Conservation (phyloP, 2,113 vertebrate genomes). For the Clarias batrachus region DNA sequence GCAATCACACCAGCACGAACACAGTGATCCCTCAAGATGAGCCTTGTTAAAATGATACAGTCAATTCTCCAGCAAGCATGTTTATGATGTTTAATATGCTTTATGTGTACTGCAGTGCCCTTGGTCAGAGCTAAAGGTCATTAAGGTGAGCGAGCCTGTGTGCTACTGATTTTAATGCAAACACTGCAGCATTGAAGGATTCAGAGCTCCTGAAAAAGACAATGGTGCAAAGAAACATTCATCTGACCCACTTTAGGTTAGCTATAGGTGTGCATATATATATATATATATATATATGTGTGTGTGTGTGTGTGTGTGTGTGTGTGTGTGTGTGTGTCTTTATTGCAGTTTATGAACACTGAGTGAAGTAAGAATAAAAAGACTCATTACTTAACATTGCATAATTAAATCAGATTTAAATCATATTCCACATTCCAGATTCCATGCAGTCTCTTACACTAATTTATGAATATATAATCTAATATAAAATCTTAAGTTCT, state of each 20-base stretch:
- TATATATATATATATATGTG: background rate
- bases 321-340: background rate
- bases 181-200: slow-evolving; percentile 2
- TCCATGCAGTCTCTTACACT: background rate
- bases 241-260: slow-evolving; percentile 15
- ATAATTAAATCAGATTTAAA: background rate
- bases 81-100: background rate
- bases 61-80: background rate
- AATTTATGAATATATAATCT: background rate
- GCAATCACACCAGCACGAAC: slow-evolving; percentile 35
- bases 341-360: background rate
- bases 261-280: background rate
- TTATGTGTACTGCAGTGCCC: background rate
- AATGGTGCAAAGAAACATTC: background rate
- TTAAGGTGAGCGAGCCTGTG: background rate
- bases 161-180: background rate
- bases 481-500: background rate
- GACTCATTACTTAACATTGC: background rate
- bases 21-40: slow-evolving; percentile 21
- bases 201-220: background rate
- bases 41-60: slow-evolving; percentile 10
- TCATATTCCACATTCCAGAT: background rate
- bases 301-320: too few relatives aligned
- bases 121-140: slow-evolving; percentile 16
- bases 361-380: background rate